Evolutionary conservation across 2,797 vertebrate genomes (phyloP).

Genomic region (Potorous gilbertii): DNA sequence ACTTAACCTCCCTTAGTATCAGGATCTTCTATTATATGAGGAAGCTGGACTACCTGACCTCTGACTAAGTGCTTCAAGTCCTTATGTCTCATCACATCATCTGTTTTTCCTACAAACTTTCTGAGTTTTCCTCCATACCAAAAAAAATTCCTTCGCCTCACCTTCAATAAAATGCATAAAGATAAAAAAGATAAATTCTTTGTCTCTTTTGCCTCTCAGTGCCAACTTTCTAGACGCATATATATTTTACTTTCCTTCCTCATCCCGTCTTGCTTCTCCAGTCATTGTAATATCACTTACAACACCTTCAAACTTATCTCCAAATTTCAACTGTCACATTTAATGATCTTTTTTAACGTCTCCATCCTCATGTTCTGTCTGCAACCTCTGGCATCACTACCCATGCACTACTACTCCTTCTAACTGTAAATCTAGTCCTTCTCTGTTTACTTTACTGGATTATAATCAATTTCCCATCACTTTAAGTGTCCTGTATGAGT

Average conservation of each 20-base stretch:
- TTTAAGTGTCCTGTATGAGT: neutral
- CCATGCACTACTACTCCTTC: neutral
- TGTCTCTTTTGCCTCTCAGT: neutral
- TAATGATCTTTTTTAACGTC: neutral
- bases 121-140: neutral
- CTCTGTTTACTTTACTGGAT: neutral
- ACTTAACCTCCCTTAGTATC: neutral
- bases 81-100: neutral
- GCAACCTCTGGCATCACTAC: neutral
- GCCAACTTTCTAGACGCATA: no score
- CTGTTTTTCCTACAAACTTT: neutral
- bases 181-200: no score
- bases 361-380: neutral
- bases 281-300: neutral
- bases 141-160: neutral
- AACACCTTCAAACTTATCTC: neutral
- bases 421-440: neutral
- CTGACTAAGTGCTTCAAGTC: neutral
- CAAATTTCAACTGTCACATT: neutral
- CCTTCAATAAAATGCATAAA: neutral
- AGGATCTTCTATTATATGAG: neutral
- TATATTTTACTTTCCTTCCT: neutral
- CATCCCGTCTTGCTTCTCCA: neutral
- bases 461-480: neutral
- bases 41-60: neutral